Conservation (phyloP, 2,113 vertebrate genomes). For the Tretioscincus oriximinensis region DNA sequence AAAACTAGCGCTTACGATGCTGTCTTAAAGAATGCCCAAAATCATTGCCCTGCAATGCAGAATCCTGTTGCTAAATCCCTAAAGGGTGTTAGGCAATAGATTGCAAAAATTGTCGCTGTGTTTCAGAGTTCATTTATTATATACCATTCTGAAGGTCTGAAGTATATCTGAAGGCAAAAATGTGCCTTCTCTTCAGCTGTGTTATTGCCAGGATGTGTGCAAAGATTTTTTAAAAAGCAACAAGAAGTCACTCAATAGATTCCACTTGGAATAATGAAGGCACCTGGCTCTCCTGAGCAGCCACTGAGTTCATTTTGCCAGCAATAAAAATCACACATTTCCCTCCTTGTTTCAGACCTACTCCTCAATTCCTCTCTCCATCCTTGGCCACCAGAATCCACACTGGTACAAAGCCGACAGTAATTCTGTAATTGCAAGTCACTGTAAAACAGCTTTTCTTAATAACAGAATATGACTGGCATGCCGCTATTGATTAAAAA, state of each 20-base stretch:
- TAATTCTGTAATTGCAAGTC: conserved; percentile 36
- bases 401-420: conserved; percentile 23
- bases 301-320: conserved; percentile 52
- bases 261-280: conserved; percentile 1
- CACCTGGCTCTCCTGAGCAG: conserved; percentile 6
- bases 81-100: not conserved
- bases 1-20: too few species aligned
- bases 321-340: conserved; percentile 51
- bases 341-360: conserved; percentile 20
- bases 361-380: not conserved
- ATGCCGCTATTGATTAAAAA: conserved; percentile 39
- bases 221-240: not conserved
- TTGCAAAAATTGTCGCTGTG: not conserved
- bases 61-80: too few species aligned
- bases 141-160: not conserved
- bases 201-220: not conserved
- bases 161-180: not conserved
- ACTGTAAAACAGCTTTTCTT: conserved; percentile 57
- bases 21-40: too few species aligned
- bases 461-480: conserved; percentile 37
- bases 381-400: not conserved
- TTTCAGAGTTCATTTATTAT: not conserved
- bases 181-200: not conserved
- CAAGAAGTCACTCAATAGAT: too few species aligned
- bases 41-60: too few species aligned